Conservation (phyloP, 64 coral and sea anemone genomes). For the Pocillopora damicornis region DNA sequence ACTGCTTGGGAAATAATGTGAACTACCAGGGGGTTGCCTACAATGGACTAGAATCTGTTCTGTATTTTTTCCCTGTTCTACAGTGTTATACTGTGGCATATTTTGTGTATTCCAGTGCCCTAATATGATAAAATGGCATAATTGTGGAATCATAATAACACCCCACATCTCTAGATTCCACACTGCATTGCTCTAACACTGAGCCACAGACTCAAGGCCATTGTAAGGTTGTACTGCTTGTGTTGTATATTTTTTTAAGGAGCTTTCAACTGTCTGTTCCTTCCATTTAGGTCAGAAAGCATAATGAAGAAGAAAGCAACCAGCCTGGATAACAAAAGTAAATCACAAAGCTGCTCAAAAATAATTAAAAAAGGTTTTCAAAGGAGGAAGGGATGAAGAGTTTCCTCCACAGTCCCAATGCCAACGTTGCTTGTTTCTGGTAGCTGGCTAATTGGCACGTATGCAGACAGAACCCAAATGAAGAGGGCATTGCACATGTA, state of each 20-base stretch:
- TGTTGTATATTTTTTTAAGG: not conserved
- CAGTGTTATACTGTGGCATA: too few relatives aligned
- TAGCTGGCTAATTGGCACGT: not conserved
- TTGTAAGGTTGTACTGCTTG: not conserved
- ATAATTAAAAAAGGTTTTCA: not conserved
- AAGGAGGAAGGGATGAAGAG: not conserved
- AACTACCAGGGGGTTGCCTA: too few relatives aligned
- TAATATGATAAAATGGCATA: too few relatives aligned
- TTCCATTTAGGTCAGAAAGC: constrained; percentile 3
- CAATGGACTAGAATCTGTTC: too few relatives aligned
- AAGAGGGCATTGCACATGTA: not conserved
- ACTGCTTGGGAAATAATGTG: too few relatives aligned
- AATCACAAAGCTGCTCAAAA: too few relatives aligned
- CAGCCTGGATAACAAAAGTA: constrained; percentile 1
- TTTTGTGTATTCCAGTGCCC: too few relatives aligned
- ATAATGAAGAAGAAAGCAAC: constrained; percentile 22
- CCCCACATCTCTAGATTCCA: too few relatives aligned
- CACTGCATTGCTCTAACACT: too few relatives aligned
- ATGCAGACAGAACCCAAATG: not conserved
- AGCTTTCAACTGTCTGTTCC: not conserved
- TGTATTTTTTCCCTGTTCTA: too few relatives aligned
- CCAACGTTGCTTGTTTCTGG: not conserved
- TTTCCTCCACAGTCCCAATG: not conserved
- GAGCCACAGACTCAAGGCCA: too few relatives aligned
- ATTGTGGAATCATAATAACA: too few relatives aligned